These are phyloP conservation scores for Coilia nasus DNA, from an alignment of 2,797 vertebrate genomes.

Conservation along the genomic window DNA sequence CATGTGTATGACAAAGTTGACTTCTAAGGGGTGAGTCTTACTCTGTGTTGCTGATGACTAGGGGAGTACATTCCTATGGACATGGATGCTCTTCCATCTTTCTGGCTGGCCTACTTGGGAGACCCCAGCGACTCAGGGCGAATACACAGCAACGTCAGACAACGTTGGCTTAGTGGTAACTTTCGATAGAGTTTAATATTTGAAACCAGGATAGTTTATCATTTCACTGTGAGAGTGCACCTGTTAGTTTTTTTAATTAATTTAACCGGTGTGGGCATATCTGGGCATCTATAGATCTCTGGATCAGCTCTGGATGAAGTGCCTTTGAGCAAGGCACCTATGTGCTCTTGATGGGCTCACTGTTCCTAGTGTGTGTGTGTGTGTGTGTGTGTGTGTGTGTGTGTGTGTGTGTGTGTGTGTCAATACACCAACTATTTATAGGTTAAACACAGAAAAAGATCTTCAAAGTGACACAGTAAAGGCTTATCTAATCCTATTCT, in stretches of 20 bases:
- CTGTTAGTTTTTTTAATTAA: neutral
- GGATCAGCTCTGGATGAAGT: too few relatives aligned
- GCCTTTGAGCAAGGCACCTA: too few relatives aligned
- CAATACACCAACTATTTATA: neutral
- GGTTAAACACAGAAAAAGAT: neutral
- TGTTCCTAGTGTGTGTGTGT: too few relatives aligned
- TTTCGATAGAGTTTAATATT: neutral
- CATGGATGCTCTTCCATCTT: slow-evolving; percentile 69
- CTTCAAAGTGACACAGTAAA: too few relatives aligned
- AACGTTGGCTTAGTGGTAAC: slow-evolving; percentile 80
- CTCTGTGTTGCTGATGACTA: slow-evolving; percentile 46
- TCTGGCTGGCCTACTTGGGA: slow-evolving; percentile 82
- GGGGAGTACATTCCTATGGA: slow-evolving; percentile 76
- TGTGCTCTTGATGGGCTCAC: too few relatives aligned
- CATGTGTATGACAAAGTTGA: neutral
- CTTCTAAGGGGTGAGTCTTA: neutral
- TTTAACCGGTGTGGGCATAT: neutral
- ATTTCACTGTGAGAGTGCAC: neutral
- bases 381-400: neutral
- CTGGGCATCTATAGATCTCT: too few relatives aligned
- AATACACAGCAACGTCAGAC: slow-evolving; percentile 82
- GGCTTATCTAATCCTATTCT: neutral
- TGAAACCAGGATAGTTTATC: neutral
- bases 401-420: neutral
- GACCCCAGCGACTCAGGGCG: slow-evolving; percentile 84